These are phyloP conservation scores for Pogonocichla stellata DNA, from an alignment of 2,113 vertebrate genomes.

Conservation along the genomic window DNA sequence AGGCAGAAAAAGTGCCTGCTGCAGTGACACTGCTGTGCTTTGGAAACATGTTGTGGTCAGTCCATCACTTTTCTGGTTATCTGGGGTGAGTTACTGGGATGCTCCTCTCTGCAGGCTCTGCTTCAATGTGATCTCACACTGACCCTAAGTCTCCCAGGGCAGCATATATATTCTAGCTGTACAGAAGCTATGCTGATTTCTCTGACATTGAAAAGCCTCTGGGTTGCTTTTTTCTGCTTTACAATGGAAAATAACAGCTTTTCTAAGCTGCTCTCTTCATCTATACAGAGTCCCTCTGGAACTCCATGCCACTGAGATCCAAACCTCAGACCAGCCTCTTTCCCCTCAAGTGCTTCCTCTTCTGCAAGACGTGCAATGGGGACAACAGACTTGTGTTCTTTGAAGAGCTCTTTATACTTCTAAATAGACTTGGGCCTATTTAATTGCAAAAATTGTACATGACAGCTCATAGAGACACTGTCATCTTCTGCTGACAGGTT, in stretches of 20 bases:
- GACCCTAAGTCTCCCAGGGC: not conserved
- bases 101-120: not conserved
- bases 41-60: not conserved
- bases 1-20: not conserved
- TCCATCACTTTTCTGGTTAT: not conserved
- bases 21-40: not conserved
- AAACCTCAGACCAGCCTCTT: not conserved
- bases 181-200: not conserved
- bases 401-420: not conserved
- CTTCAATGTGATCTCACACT: not conserved
- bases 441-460: not conserved
- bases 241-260: not conserved
- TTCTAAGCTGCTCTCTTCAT: not conserved
- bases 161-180: not conserved
- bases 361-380: not conserved
- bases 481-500: not conserved
- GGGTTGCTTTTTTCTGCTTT: not conserved
- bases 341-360: not conserved
- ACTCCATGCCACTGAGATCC: not conserved
- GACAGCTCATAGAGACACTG: not conserved
- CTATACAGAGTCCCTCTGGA: not conserved
- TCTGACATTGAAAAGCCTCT: not conserved
- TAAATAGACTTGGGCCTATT: not conserved
- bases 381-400: not conserved
- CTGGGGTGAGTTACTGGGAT: not conserved